Evolutionary conservation across 2,797 vertebrate genomes (phyloP).

Genomic region (Percopsis omiscomaycus): DNA sequence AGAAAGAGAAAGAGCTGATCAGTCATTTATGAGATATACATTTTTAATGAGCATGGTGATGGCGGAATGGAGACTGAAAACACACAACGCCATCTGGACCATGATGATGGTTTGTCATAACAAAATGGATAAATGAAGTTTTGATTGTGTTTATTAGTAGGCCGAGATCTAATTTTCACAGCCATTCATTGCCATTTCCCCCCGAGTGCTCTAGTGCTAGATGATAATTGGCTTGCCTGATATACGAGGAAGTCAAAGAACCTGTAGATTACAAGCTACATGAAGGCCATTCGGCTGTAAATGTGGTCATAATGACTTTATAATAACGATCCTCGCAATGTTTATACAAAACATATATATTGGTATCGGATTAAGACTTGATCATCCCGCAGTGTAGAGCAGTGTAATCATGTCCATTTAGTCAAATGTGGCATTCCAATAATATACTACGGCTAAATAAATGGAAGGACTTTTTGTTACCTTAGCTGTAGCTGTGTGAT

Average conservation of each 20-base stretch:
- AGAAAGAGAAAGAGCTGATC: conserved; percentile 61
- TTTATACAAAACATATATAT: conserved; percentile 51
- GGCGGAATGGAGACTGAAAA: conserved; percentile 74
- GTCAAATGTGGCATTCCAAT: not conserved
- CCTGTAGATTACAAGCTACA: conserved; percentile 57
- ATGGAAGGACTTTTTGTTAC: not conserved
- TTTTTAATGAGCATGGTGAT: conserved; percentile 84
- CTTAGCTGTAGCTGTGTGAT: not conserved
- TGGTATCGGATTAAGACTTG: conserved; percentile 29
- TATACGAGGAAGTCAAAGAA: conserved; percentile 45
- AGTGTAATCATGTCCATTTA: not conserved
- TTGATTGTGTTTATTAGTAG: conserved; percentile 86
- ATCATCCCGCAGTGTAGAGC: not conserved
- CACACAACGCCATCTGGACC: conserved; percentile 83
- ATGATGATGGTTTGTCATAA: conserved; percentile 79
- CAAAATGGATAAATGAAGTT: conserved; percentile 87
- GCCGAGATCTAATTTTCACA: conserved; percentile 72
- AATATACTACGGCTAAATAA: not conserved
- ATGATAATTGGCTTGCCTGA: conserved; percentile 53
- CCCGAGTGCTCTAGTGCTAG: conserved; percentile 60
- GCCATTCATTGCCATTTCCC: conserved; percentile 77
- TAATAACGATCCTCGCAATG: conserved; percentile 43
- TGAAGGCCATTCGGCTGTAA: conserved; percentile 36
- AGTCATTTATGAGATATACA: conserved; percentile 81
- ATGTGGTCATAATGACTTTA: conserved; percentile 46